phyloP scores from a whole-genome alignment of 2,888 invertebrate genomes.

The Stenichneumon culpator region DNA sequence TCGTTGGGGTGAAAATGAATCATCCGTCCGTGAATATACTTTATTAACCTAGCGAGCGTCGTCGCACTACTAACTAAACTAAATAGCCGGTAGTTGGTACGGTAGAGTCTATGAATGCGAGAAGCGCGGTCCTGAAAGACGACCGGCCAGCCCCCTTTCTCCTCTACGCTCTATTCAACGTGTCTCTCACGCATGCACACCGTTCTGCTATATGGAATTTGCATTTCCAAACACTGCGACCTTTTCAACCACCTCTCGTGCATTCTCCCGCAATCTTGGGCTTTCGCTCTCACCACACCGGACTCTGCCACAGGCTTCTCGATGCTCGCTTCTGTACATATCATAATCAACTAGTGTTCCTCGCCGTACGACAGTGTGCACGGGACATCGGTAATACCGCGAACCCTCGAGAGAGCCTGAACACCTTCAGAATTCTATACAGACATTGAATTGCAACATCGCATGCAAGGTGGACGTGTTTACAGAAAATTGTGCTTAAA shows the following conservation, averaged over 20 bases:
- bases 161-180: constrained; percentile 34
- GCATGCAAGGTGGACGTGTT: neutral
- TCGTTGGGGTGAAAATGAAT: neutral
- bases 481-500: neutral
- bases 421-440: neutral
- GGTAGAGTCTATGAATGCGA: constrained; percentile 7
- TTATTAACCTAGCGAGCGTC: neutral
- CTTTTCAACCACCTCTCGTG: constrained; percentile 71
- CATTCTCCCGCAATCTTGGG: neutral
- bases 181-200: constrained; percentile 58
- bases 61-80: constrained; percentile 9
- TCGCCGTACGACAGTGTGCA: neutral
- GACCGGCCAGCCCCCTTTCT: constrained; percentile 32
- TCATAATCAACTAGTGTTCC: neutral
- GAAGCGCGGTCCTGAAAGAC: neutral
- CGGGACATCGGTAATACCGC: neutral
- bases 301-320: neutral
- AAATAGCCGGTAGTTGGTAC: constrained; percentile 10
- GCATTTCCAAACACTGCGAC: constrained; percentile 80
- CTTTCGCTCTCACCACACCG: constrained; percentile 7
- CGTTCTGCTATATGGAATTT: constrained; percentile 73
- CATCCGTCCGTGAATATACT: neutral
- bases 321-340: neutral
- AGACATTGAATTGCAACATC: neutral
- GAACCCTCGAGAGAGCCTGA: neutral